Conservation (phyloP, 2,113 vertebrate species). For the Marcusenius ussheri region DNA sequence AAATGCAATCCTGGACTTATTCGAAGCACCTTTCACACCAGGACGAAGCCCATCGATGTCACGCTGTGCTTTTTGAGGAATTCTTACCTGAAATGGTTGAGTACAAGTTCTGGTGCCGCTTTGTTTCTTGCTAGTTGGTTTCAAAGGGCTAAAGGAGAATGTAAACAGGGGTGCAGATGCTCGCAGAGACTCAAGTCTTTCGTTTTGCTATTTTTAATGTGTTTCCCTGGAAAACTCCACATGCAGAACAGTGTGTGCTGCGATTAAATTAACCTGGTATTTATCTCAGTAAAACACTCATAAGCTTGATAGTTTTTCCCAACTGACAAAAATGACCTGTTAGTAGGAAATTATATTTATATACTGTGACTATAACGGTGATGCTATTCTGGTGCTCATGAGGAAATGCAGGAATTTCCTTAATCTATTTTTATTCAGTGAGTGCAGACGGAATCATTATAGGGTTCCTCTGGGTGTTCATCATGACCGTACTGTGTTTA, state of each 20-base stretch:
- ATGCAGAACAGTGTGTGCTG: neutral
- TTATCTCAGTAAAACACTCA: neutral
- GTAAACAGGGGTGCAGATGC: neutral
- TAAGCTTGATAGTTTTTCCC: neutral
- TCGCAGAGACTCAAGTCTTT: neutral
- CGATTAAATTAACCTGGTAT: neutral
- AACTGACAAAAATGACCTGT: neutral
- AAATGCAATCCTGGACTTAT: neutral
- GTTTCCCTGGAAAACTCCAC: neutral
- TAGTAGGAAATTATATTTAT: neutral
- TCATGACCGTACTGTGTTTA: neutral
- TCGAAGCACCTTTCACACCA: neutral
- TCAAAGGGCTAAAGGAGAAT: neutral
- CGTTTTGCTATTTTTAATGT: neutral
- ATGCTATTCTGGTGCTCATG: neutral
- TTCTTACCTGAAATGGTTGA: neutral
- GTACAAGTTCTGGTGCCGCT: neutral
- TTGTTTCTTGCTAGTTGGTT: neutral
- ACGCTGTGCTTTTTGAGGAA: neutral
- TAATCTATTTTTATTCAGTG: neutral
- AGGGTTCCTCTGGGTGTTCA: neutral
- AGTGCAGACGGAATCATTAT: neutral
- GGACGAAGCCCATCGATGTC: neutral
- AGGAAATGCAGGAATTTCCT: conserved; percentile 6
- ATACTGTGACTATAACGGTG: neutral